A percentile compares a stretch with the other conserved stretches of the same genome.
Conservation (phyloP, 2,888 invertebrate genomes). For the Meiosimyza platycephala region DNA sequence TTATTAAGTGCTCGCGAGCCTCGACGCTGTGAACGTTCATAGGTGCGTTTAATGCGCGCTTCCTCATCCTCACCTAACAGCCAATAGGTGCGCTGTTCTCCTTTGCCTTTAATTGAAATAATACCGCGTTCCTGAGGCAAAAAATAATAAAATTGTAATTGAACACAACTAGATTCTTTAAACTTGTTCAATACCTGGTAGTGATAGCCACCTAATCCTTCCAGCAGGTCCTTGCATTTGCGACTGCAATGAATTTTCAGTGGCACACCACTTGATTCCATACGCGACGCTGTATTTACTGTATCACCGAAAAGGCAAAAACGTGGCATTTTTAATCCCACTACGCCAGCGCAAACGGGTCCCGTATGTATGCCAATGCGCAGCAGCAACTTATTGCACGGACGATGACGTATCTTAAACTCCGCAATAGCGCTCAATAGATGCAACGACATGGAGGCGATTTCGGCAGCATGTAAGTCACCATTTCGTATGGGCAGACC, state of each 20-base stretch:
- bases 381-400: constrained; percentile 83
- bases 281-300: constrained; percentile 89
- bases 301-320: constrained; percentile 95
- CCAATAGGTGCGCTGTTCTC: constrained; percentile 86
- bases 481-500: constrained; percentile 92
- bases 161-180: not conserved
- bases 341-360: constrained; percentile 92
- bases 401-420: constrained; percentile 89
- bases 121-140: constrained; percentile 78
- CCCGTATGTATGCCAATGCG: constrained; percentile 94
- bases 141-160: not conserved
- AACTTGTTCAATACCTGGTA: constrained; percentile 51
- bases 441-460: constrained; percentile 92
- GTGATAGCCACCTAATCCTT: constrained; percentile 81
- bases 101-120: constrained; percentile 86
- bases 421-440: constrained; percentile 84
- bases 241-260: constrained; percentile 86
- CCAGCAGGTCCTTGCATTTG: constrained; percentile 77
- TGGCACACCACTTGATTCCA: constrained; percentile 88
- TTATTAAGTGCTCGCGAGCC: constrained; percentile 66
- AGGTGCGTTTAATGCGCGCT: constrained; percentile 71
- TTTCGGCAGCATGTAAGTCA: constrained; percentile 90
- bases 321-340: constrained; percentile 92
- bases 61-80: constrained; percentile 79
- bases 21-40: constrained; percentile 69